Evolutionary conservation across 2,797 vertebrate genomes (phyloP), one percentile per base, ranked within the genome.

Genomic region (Fistularia commersonii): DNA sequence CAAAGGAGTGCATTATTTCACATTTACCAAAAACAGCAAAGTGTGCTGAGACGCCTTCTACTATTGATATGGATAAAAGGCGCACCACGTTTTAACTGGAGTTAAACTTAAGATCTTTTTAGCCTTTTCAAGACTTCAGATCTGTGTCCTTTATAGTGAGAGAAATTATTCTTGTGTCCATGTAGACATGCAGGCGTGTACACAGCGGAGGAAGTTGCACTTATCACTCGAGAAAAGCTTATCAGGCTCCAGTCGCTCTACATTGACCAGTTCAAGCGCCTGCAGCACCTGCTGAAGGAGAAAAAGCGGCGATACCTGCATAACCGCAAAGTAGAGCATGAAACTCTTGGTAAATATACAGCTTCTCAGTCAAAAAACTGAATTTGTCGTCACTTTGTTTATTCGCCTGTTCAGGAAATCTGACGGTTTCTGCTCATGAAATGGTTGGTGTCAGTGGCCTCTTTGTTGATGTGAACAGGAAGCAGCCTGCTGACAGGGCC

Each of bases 211-310:
- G 97, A 99, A 77, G 97, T 98, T 66, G 95, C 95, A 0, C 85
- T 99, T 55, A 96, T 99, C 75, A 99, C 97, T 61, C 65, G 95
- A 11, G 96, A 99, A 64, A 99, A 99, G 75, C 91, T 99, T 47
- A 99, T 99, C 79, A 83, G 95, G 7, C 91, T 99, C 14, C 97
- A 99, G 69, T 98, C 95, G 0, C 92, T 99, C 37, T 99, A 99
- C 77, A 99, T 99, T 0, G 97, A 99, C 77, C 97, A 99, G 80
- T 99, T 99, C 89, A 99, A 99, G 61, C 83, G 96, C 1, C 90
- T 98, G 50, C 97, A 99, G 81, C 95, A 99, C 76, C 85, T 99
- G 11, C 90, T 99, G 8, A 98, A 98, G 76, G 97, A 98, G 86
- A 98, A 98, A 74, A 98, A 95, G 32, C 90, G 96, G 0, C 79